phyloP scores from a whole-genome alignment of 2,113 vertebrate species.

The Mystacornis crossleyi region DNA sequence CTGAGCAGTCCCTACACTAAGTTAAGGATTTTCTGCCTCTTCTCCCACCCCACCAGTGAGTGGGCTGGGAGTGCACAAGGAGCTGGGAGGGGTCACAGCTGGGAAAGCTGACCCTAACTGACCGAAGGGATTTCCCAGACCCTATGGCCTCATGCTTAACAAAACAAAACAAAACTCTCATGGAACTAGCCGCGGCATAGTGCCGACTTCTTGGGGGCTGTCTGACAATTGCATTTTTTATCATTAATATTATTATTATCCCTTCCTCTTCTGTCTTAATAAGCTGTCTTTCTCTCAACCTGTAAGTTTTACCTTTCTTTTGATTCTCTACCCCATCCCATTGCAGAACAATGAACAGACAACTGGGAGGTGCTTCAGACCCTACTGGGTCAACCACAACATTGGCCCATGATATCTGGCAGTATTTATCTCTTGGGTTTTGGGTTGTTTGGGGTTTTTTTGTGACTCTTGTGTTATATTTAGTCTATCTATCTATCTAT shows the following conservation, averaged over 20 bases:
- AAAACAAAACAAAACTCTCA: neutral
- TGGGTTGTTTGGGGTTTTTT: neutral
- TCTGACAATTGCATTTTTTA: neutral
- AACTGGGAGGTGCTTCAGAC: neutral
- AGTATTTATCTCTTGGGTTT: neutral
- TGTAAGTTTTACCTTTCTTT: neutral
- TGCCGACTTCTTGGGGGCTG: neutral
- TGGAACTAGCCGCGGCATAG: neutral
- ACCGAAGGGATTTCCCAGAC: neutral
- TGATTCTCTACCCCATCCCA: fast-evolving
- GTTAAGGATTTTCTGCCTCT: neutral
- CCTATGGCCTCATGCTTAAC: neutral
- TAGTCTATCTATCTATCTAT: neutral
- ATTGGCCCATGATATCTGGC: neutral
- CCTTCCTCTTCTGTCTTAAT: neutral
- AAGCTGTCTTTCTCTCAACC: neutral
- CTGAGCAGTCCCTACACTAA: neutral
- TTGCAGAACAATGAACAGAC: neutral
- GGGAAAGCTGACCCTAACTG: fast-evolving
- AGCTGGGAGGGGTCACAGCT: neutral
- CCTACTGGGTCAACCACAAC: neutral
- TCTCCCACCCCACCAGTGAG: too few species aligned
- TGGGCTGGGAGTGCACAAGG: neutral
- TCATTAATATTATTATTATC: too few species aligned
- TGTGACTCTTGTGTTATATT: neutral